These are phyloP conservation scores for Meandrina meandrites DNA, from an alignment of 92 coral and sea anemone genomes.

Conservation along the genomic window DNA sequence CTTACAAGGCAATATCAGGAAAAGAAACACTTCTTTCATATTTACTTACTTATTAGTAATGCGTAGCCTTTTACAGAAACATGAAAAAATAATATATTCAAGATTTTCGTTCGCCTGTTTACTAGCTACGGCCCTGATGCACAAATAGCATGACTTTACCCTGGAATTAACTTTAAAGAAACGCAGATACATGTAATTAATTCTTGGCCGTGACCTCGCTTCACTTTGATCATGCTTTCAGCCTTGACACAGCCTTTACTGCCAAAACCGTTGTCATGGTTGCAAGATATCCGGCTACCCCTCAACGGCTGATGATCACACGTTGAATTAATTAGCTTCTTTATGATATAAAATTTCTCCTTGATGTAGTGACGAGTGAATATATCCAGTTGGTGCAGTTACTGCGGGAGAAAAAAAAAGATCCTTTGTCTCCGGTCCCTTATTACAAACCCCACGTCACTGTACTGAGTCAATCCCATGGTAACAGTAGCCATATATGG, in stretches of 20 bases:
- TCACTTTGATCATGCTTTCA: not conserved
- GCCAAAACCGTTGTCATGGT: not conserved
- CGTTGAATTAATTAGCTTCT: no score
- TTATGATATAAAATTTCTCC: no score
- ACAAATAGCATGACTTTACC: not conserved
- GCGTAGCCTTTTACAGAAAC: no score
- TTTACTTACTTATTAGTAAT: no score
- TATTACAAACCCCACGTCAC: not conserved
- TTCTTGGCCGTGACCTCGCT: not conserved
- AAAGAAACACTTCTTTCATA: no score
- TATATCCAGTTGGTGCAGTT: not conserved
- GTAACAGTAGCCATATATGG: not conserved
- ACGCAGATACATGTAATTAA: not conserved
- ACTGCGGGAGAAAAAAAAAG: not conserved
- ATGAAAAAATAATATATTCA: no score
- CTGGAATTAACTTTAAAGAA: not conserved
- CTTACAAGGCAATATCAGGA: no score
- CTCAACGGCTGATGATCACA: not conserved
- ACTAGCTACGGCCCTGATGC: no score
- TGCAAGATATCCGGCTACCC: not conserved
- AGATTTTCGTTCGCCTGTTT: no score
- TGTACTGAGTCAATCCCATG: not conserved
- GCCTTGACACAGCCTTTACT: not conserved
- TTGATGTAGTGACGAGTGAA: not conserved
- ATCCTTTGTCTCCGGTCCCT: not conserved